These are phyloP conservation scores for Hermetia illucens DNA, from an alignment of 1,140 invertebrate genomes.

Conservation along the genomic window DNA sequence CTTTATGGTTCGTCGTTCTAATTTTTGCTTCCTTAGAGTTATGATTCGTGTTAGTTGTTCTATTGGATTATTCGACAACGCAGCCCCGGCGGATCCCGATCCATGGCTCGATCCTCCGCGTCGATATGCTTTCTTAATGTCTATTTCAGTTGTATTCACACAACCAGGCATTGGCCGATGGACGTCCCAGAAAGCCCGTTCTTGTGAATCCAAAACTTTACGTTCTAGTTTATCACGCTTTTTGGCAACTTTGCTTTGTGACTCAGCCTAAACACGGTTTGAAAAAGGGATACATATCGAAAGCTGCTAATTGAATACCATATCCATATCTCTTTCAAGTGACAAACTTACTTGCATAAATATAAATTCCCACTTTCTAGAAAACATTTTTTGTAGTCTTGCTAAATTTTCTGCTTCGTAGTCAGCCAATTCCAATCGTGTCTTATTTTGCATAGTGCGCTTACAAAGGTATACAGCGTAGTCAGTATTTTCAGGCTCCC, in stretches of 20 bases:
- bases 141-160: slow-evolving; percentile 97
- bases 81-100: slow-evolving; percentile 25
- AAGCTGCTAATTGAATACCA: background rate
- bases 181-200: slow-evolving; percentile 98
- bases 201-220: slow-evolving; percentile 97
- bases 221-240: slow-evolving; percentile 95
- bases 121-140: slow-evolving; percentile 92
- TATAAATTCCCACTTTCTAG: slow-evolving; percentile 98
- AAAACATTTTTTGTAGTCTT: slow-evolving; percentile 97
- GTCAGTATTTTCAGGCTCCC: slow-evolving; percentile 99
- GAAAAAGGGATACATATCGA: background rate
- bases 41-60: slow-evolving; percentile 28
- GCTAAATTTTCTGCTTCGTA: slow-evolving; percentile 98
- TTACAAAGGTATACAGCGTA: slow-evolving; percentile 99
- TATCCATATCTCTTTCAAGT: background rate
- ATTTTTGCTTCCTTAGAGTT: slow-evolving; percentile 25
- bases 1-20: slow-evolving; percentile 65
- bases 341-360: slow-evolving; percentile 85
- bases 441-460: slow-evolving; percentile 99
- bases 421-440: slow-evolving; percentile 88
- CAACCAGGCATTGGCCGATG: slow-evolving; percentile 97
- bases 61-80: slow-evolving; percentile 27
- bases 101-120: slow-evolving; percentile 28
- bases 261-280: slow-evolving; percentile 28
- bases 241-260: slow-evolving; percentile 88